Evolutionary conservation across 2,888 invertebrate species (phyloP).

Genomic region (Smittia aterrima): DNA sequence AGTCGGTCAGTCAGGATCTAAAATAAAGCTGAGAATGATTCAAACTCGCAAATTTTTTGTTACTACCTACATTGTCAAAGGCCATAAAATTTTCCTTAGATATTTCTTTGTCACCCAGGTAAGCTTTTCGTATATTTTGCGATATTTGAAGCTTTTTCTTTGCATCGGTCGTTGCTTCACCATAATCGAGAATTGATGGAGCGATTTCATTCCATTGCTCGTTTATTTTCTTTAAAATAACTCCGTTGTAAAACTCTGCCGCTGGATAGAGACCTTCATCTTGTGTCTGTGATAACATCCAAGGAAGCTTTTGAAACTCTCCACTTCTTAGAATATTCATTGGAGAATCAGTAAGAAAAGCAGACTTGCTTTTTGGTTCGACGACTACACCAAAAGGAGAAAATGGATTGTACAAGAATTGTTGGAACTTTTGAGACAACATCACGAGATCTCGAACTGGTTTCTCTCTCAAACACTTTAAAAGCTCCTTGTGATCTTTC

Average conservation of each 20-base stretch:
- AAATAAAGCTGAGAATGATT: no score
- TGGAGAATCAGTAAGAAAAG: constrained; percentile 68
- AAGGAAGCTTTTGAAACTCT: constrained; percentile 64
- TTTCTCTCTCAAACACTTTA: constrained; percentile 63
- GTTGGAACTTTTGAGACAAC: constrained; percentile 50
- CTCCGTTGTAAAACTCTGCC: constrained; percentile 53
- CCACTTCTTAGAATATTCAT: constrained; percentile 61
- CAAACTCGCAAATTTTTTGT: no score
- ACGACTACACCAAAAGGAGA: constrained; percentile 71
- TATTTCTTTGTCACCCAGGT: constrained; percentile 58
- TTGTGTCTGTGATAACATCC: constrained; percentile 65
- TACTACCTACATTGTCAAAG: constrained; percentile 43
- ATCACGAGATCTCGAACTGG: constrained; percentile 62
- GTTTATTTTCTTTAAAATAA: constrained; percentile 57
- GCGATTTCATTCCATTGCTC: constrained; percentile 62
- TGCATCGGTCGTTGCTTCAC: constrained; percentile 58
- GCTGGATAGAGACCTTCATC: constrained; percentile 75
- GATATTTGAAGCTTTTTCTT: constrained; percentile 54
- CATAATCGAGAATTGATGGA: constrained; percentile 62
- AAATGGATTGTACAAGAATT: constrained; percentile 65
- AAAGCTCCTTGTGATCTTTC: constrained; percentile 56
- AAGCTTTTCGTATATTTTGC: constrained; percentile 58
- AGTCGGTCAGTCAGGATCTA: constrained; percentile 65
- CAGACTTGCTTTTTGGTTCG: constrained; percentile 58
- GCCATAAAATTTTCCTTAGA: constrained; percentile 54